Base-by-base conservation (phyloP, 2,888 invertebrate species). In the Tiphia femorata region DNA sequence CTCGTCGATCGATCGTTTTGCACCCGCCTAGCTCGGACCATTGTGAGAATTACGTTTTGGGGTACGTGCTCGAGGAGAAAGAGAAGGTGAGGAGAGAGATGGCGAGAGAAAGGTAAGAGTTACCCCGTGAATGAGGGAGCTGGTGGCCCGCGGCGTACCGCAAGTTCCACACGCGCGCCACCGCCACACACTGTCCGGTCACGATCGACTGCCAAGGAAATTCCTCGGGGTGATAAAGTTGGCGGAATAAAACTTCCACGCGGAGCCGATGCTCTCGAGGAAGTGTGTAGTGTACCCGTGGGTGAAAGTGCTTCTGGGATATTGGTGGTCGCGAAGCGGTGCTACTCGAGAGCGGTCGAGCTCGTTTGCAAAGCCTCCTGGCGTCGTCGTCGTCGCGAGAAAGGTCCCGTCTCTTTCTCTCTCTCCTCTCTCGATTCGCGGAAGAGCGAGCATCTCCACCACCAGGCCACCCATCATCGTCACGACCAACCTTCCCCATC, bases 231-330 rank as follows among this genome's bases (percentile, higher is more conserved):
- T 50, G 52, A 67, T 67, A 60, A 64, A 55, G n/a, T n/a, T 62
- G 41, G 27, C 58, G 60, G n/a, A 62, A 64, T 63, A 64, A 71
- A 67, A 64, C n/a, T n/a, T n/a, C n/a, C n/a, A n/a, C n/a, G n/a
- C n/a, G n/a, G n/a, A n/a, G n/a, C 35, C 56, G 69, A 64, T 58
- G 58, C 49, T 44, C 59, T 64, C 64, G 61, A 74, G 73, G 77
- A 77, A 76, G 75, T 77, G 67, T n/a, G n/a, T n/a, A n/a, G n/a
- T n/a, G n/a, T n/a, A n/a, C 50, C 63, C 62, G 49, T 62, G 52
- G 73, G 78, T 78, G 78, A 78, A 78, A 78, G 78, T 78, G 72
- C 69, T 75, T 46, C 60, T 58, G 53, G 43, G 55, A 60, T 37
- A 59, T 49, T 65, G 33, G 56, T n/a, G n/a, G n/a, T n/a, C n/a